Evolutionary conservation across 2,888 invertebrate genomes (phyloP).

Genomic region (Notocelia uddmanniana): DNA sequence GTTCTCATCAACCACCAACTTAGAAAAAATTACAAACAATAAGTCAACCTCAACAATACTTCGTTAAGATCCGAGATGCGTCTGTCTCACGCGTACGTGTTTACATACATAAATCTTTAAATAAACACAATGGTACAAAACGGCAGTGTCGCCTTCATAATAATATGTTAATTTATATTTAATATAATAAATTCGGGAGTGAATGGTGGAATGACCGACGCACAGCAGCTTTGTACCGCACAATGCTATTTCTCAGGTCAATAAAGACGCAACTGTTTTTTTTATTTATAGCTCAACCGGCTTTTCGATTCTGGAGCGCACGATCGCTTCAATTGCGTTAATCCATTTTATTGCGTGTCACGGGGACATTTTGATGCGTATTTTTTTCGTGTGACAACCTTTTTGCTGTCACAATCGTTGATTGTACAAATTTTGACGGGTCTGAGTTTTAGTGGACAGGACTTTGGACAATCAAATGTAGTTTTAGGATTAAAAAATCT

Average conservation of each 20-base stretch:
- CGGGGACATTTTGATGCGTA: slow-evolving; percentile 45
- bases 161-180: slow-evolving; percentile 49
- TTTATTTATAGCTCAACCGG: not conserved
- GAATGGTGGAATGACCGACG: slow-evolving; percentile 43
- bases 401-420: slow-evolving; percentile 44
- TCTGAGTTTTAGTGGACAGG: slow-evolving; percentile 26
- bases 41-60: slow-evolving; percentile 44
- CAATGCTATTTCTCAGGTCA: slow-evolving; percentile 1
- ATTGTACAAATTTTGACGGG: slow-evolving; percentile 45
- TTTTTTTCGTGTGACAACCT: slow-evolving; percentile 44
- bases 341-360: slow-evolving; percentile 48
- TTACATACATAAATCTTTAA: slow-evolving; percentile 46
- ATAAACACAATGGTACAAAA: slow-evolving; percentile 46
- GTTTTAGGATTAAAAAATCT: slow-evolving; percentile 27
- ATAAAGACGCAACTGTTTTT: slow-evolving; percentile 4
- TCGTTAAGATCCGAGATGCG: slow-evolving; percentile 46
- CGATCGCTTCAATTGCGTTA: slow-evolving; percentile 46
- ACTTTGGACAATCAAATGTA: slow-evolving; percentile 28
- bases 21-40: slow-evolving; percentile 46
- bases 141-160: slow-evolving; percentile 43
- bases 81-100: slow-evolving; percentile 45
- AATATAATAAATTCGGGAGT: slow-evolving; percentile 47
- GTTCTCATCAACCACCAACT: slow-evolving; percentile 44
- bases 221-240: slow-evolving; percentile 33
- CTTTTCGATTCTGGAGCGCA: not conserved